Evolutionary conservation across 2,797 vertebrate species (phyloP).

Genomic region (Mormyrops attenuatus): DNA sequence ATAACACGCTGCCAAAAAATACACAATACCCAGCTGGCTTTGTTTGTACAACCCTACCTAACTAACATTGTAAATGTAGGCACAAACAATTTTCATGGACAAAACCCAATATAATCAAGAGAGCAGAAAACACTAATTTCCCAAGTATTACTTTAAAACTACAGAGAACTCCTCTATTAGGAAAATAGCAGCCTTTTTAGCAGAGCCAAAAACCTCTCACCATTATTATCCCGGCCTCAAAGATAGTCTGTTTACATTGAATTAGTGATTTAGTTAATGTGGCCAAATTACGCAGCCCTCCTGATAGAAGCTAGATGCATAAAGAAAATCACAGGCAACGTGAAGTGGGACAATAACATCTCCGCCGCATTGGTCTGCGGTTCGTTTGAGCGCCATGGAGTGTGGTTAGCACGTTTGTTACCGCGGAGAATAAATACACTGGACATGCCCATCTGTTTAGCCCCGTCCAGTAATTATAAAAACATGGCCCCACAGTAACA

Average conservation of each 20-base stretch:
- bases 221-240: not conserved
- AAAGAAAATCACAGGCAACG: not conserved
- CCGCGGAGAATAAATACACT: not conserved
- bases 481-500: not conserved
- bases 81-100: not conserved
- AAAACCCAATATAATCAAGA: not conserved
- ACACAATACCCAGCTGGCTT: not conserved
- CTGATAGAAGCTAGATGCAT: not conserved
- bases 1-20: not conserved
- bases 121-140: not conserved
- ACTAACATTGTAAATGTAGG: not conserved
- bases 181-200: not conserved
- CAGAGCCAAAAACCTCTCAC: not conserved
- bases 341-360: not conserved
- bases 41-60: not conserved
- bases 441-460: not conserved
- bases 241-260: not conserved
- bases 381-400: not conserved
- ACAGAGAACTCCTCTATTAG: not conserved
- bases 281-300: not conserved
- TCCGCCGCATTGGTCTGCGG: not conserved
- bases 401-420: not conserved
- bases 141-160: not conserved
- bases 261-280: constrained; percentile 6
- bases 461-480: not conserved